Base-by-base conservation (phyloP, 64 coral and sea anemone species). In the Pocillopora damicornis region DNA sequence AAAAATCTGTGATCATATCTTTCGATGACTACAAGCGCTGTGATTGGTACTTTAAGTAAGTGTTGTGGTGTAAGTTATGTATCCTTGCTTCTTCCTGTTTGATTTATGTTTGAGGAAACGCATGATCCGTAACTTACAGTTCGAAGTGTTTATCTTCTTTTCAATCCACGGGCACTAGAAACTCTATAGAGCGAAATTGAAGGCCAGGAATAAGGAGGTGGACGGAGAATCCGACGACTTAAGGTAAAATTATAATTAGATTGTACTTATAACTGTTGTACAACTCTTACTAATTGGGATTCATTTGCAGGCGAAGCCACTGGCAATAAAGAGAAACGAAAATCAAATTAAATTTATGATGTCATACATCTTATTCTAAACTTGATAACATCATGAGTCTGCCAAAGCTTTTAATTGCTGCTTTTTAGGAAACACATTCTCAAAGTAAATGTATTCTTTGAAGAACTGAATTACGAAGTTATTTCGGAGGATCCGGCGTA, bases 371-470 rank as follows among this genome's bases (percentile, higher is more conserved):
- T 25, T 23, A 71, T 8, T 71, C 12, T 15, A 1, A 17, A 63
- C 1, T 63, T 11, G 11, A 63, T 15, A 13, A 13, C 61, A 63
- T 15, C 4, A 30, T 30, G 1, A 63, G 11, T 2, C 4, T 63
- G 16, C 12, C 61, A 9, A 63, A 17, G n/a, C 42, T 51, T 73
- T 73, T 77, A 22, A 11, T 20, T 36, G 20, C n/a, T 16, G 4
- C 56, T 56, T 71, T 71, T 5, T 45, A 77, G 75, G 22, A 18
- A 5, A 18, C 56, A 58, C 17, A 42, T 77, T 51, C 75, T 77
- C 37, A 77, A 77, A 20, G 37, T 77, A 42, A 20, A 77, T 42
- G 57, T 77, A 77, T 77, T 77, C 56, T 77, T 77, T 57, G 75
- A 77, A 77, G 75, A 77, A 17, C 75, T 77, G 9, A 77, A 77